These are phyloP conservation scores for Tyria jacobaeae DNA, from an alignment of 2,888 invertebrate genomes.

Conservation along the genomic window DNA sequence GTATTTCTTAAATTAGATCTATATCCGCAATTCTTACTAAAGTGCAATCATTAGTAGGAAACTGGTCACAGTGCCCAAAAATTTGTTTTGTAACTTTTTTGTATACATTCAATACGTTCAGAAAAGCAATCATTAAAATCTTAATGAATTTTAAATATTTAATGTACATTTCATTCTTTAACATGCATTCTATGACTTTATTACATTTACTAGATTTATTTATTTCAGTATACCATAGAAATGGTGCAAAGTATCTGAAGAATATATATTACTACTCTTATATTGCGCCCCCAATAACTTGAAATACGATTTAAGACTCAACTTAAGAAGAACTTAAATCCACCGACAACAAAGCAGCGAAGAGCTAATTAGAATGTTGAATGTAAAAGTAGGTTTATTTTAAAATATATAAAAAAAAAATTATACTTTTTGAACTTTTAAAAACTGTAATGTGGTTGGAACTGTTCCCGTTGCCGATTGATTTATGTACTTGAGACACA, in stretches of 20 bases:
- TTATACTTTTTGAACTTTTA: slow-evolving; percentile 30
- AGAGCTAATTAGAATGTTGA: slow-evolving; percentile 44
- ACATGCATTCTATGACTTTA: neutral
- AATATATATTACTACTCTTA: slow-evolving; percentile 25
- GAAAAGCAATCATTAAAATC: neutral
- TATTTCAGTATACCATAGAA: neutral
- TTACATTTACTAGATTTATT: neutral
- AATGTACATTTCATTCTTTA: neutral
- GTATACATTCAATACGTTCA: neutral
- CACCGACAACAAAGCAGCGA: slow-evolving; percentile 41
- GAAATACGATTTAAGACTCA: slow-evolving; percentile 34
- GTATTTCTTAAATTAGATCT: slow-evolving; percentile 7
- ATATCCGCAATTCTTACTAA: neutral
- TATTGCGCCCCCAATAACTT: slow-evolving; percentile 30
- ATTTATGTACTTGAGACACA: slow-evolving; percentile 21
- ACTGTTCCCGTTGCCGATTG: slow-evolving; percentile 28
- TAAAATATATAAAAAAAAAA: slow-evolving; percentile 34
- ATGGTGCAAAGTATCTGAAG: slow-evolving; percentile 16
- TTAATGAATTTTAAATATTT: neutral
- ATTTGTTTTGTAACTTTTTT: neutral
- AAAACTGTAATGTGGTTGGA: slow-evolving; percentile 26
- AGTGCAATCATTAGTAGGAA: neutral
- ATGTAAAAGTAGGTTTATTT: slow-evolving; percentile 39
- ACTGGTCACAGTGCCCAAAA: neutral
- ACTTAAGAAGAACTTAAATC: slow-evolving; percentile 41